Conservation (phyloP, 2,113 vertebrate species). For the Limanda limanda region DNA sequence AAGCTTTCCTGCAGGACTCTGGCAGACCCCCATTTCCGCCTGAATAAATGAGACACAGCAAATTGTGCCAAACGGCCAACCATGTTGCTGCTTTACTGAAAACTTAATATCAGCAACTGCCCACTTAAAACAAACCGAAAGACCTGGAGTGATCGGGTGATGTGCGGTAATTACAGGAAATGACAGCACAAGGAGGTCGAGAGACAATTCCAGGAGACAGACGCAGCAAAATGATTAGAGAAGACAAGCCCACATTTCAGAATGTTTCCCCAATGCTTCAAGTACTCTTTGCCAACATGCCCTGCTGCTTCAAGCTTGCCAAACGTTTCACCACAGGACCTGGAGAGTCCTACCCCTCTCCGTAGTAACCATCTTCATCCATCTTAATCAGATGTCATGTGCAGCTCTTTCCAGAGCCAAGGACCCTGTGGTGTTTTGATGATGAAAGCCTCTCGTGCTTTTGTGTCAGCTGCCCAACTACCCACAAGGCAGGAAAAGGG, state of each 20-base stretch:
- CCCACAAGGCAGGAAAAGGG: conserved; percentile 46
- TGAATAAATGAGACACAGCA: background rate
- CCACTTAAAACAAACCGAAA: background rate
- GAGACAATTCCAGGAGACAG: conserved; percentile 22
- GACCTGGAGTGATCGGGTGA: background rate
- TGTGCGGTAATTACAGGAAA: background rate
- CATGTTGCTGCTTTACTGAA: conserved; percentile 24
- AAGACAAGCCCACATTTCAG: conserved; percentile 25
- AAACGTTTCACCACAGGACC: conserved; percentile 63
- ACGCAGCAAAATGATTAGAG: conserved; percentile 16
- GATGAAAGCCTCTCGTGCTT: conserved; percentile 54
- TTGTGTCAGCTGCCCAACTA: conserved; percentile 58
- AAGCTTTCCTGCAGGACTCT: background rate
- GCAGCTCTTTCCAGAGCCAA: conserved; percentile 50
- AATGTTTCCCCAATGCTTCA: background rate
- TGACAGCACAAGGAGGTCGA: conserved; percentile 5
- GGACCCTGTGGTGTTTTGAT: conserved; percentile 64
- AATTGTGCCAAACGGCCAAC: conserved; percentile 3
- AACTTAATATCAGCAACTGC: conserved; percentile 19
- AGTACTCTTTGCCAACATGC: conserved; percentile 35
- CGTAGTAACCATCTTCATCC: conserved; percentile 73
- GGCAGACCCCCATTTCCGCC: background rate
- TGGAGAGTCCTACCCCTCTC: conserved; percentile 64
- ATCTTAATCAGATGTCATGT: conserved; percentile 78
- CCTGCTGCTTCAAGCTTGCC: conserved; percentile 33